Evolutionary conservation across 1,140 invertebrate species (phyloP), one percentile per base, ranked within the genome.

Genomic region (Odontomachus brunneus): DNA sequence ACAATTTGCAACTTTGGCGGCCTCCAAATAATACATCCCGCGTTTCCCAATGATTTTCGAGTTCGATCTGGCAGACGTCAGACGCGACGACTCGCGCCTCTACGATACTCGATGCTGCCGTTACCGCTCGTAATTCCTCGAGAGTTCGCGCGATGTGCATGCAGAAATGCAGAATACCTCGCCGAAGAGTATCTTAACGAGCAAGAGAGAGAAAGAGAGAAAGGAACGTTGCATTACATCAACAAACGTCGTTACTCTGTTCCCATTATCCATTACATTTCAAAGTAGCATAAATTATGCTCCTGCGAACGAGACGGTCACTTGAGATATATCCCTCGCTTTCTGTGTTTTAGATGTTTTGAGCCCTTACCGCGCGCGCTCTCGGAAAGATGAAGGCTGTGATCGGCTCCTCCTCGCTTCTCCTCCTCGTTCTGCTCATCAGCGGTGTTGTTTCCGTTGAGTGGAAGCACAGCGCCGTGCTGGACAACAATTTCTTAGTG

Each of bases 401-500:
- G 82, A 86, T 92, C 81, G 89, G 88, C 84, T 89, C 84, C 76
- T 76, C 92, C 82, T 80, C 88, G 78, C 82, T 89, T 48, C 66
- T 92, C 83, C 72, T 94, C 66, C 74, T 93, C 65, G 83, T 87
- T 71, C 73, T 86, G 22, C 57, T 88, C 62, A 66, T 91, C 80
- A 85, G 84, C 76, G 86, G 84, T 73, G 86, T 86, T 17, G 55
- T 84, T 7, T 89, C 83, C 66, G 91, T 94, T 86, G 93, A 94
- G 75, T 94, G 94, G 94, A 92, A 93, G 74, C 93, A 94, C 89
- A 94, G 93, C 66, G 93, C 93, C 0, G 89, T 93, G 33, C 87
- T 95, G 75, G 94, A 95, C 89, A 92, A 94, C 84, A 93, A 94
- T 82, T 95, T 94, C 82, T 93, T 94, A 38, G 91, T 94, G 19